phyloP scores from a whole-genome alignment of 2,888 invertebrate species.

The Drosophila imparisetae region DNA sequence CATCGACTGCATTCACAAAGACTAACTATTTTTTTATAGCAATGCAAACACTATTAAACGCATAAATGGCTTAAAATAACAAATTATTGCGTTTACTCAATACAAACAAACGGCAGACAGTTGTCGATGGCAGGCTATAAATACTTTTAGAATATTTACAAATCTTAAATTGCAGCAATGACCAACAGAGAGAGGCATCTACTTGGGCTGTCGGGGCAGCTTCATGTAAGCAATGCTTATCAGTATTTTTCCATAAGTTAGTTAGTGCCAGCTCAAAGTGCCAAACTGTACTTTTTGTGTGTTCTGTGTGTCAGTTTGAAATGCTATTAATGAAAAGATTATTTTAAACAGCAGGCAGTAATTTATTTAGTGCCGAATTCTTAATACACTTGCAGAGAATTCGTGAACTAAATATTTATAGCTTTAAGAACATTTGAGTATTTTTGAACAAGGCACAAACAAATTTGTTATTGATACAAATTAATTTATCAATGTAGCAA shows the following conservation, averaged over 20 bases:
- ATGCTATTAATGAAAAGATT: conserved; percentile 25
- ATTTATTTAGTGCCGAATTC: neutral
- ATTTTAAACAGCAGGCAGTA: neutral
- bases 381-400: neutral
- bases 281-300: conserved; percentile 60
- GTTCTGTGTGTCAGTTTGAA: conserved; percentile 21
- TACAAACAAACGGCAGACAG: conserved; percentile 27
- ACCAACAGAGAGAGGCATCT: neutral
- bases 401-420: neutral
- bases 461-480: neutral
- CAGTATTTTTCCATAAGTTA: conserved; percentile 25
- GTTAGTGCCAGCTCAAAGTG: conserved; percentile 15
- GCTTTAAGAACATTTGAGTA: neutral
- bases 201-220: neutral
- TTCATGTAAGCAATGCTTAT: conserved; percentile 18
- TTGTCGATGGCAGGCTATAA: conserved; percentile 1
- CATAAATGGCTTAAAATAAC: conserved; percentile 31
- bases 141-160: conserved; percentile 22
- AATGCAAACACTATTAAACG: conserved; percentile 28
- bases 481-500: neutral
- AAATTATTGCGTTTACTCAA: conserved; percentile 15
- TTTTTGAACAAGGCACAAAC: neutral
- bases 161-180: neutral
- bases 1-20: neutral
- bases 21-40: neutral